A percentile compares a stretch with the other conserved stretches of the same genome.
These are phyloP conservation scores for Oriolus oriolus DNA, from an alignment of 2,113 vertebrate species.

Conservation along the genomic window DNA sequence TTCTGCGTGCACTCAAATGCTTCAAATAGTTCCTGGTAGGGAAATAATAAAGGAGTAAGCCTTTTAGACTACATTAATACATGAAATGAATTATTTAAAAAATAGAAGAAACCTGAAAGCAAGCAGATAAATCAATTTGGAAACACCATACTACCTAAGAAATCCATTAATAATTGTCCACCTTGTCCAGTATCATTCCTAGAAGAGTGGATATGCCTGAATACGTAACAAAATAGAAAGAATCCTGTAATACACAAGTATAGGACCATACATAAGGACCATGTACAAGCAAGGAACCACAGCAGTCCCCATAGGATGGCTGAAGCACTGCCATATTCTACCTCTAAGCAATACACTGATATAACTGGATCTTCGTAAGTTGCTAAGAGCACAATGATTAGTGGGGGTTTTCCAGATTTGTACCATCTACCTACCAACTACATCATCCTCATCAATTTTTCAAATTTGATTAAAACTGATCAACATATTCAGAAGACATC, in stretches of 20 bases:
- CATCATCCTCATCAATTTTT: not conserved
- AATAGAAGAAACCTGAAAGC: not conserved
- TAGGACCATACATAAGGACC: too few relatives aligned
- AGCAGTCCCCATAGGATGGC: not conserved
- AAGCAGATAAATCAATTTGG: not conserved
- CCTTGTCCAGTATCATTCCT: not conserved
- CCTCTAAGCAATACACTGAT: not conserved
- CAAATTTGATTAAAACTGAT: not conserved
- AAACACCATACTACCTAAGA: not conserved
- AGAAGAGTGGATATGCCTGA: not conserved
- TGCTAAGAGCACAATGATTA: not conserved
- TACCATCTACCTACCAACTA: not conserved
- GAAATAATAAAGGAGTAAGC: not conserved
- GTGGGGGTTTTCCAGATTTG: not conserved
- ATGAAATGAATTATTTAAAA: not conserved
- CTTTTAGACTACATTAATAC: not conserved
- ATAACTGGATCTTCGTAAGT: not conserved
- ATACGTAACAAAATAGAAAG: not conserved
- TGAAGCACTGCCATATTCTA: not conserved
- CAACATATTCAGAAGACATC: not conserved
- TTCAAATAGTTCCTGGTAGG: conserved; percentile 81
- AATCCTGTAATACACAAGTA: not conserved
- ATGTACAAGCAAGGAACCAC: not conserved
- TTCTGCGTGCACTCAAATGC: conserved; percentile 68
- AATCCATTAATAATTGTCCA: not conserved